Base-by-base conservation (phyloP, 2,113 vertebrate species). In the Corythoichthys intestinalis region DNA sequence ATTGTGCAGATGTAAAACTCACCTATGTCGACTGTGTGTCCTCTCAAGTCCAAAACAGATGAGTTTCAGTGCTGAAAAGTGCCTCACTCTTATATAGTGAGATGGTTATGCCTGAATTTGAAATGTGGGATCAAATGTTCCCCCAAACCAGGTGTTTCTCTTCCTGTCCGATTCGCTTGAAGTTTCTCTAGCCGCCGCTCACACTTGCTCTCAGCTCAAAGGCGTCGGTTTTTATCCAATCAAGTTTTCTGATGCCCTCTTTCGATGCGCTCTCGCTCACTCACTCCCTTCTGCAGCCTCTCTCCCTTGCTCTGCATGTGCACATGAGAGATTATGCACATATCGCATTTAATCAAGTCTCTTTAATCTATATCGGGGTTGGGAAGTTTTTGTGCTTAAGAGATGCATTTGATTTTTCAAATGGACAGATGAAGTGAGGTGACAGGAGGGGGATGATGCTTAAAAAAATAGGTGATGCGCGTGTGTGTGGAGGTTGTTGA, bases 61-160 rank as follows among this genome's bases (percentile, higher is more conserved):
- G 76, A 82, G 86, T 80, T 82, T 72, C 82, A 83, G 75, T 78
- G 71, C 64, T 72, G 82, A 73, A 73, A 66, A 78, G 65, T 78
- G 81, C 28, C 41, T 70, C 69, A n/a, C 67, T 74, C 89, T 97
- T 98, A 94, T 96, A 97, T 94, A 95, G 6, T 14, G 53, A 46
- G 90, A 92, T 91, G 92, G 88, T 74, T 82, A 91, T 84, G 81
- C 95, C 96, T 94, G 81, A 90, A 91, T 98, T 96, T 86, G 81
- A 72, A 79, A 94, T 93, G 87, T 89, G 83, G 93, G 93, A 97
- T 98, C 94, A 92, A 89, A 89, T 98, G 90, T 94, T 92, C 88
- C 89, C 74, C 70, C 85, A 85, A 78, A 86, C 93, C 97, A 93
- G 41, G 54, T 84, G 88, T 97, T 94, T 89, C 95, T 91, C 87